These are phyloP conservation scores for Macrotrachela quadricornifera DNA, from an alignment of 1,140 invertebrate genomes.

Conservation along the genomic window DNA sequence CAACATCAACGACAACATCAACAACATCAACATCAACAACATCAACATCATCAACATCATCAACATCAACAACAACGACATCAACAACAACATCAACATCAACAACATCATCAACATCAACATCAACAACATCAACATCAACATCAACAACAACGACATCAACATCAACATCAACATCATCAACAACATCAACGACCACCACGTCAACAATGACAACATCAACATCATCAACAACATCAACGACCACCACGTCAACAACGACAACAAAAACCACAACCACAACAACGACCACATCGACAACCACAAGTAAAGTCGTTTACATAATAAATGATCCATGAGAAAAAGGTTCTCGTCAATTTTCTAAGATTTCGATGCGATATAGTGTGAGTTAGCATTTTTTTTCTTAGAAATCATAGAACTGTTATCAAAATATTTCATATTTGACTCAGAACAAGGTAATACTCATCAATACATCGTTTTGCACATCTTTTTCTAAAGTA, in stretches of 20 bases:
- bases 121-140: neutral
- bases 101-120: neutral
- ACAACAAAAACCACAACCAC: too few relatives aligned
- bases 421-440: too few relatives aligned
- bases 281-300: neutral
- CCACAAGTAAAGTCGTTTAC: too few relatives aligned
- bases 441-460: too few relatives aligned
- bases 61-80: neutral
- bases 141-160: neutral
- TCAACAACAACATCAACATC: neutral
- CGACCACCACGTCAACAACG: neutral
- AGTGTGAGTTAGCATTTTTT: too few relatives aligned
- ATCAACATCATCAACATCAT: neutral
- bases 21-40: neutral
- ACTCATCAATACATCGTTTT: too few relatives aligned
- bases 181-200: neutral
- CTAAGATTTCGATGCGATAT: too few relatives aligned
- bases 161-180: neutral
- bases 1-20: neutral
- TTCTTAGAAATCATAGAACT: too few relatives aligned
- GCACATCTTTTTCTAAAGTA: too few relatives aligned
- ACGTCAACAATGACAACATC: neutral
- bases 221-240: neutral
- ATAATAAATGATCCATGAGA: too few relatives aligned
- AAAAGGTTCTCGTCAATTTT: too few relatives aligned